These are phyloP conservation scores for Turritopsis dohrnii DNA, from an alignment of 30 jellyfish, hydroid and myxozoan species.

Conservation along the genomic window DNA sequence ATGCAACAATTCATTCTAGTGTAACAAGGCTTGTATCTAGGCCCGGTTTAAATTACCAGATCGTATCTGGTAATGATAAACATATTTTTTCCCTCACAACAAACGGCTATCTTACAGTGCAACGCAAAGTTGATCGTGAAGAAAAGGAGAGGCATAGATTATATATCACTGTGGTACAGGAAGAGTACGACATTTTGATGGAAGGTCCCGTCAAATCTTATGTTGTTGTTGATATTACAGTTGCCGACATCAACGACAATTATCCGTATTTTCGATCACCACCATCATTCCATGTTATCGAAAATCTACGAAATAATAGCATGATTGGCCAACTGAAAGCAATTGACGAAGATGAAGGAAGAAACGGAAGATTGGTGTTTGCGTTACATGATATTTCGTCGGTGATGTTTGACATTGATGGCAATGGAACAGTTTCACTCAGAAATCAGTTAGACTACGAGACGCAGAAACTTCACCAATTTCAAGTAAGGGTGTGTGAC, in stretches of 20 bases:
- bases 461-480: not conserved
- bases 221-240: not conserved
- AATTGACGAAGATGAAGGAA: not conserved
- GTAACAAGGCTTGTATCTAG: not conserved
- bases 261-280: not conserved
- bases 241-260: conserved; percentile 26
- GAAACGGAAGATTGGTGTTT: not conserved
- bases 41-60: not conserved
- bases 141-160: not conserved
- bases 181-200: not conserved
- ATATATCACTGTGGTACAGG: not conserved
- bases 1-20: not conserved
- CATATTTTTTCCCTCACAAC: not conserved
- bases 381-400: not conserved
- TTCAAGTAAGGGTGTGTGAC: conserved; percentile 10
- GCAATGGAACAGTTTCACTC: not conserved
- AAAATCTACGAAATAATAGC: not conserved
- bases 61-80: conserved; percentile 22
- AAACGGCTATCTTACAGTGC: not conserved
- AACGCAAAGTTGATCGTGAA: conserved; percentile 11
- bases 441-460: conserved; percentile 1
- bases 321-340: conserved; percentile 12
- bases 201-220: not conserved
- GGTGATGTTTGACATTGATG: not conserved
- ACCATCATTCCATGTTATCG: not conserved